Conservation (phyloP, 2,113 vertebrate species). For the Campylomormyrus numenius region DNA sequence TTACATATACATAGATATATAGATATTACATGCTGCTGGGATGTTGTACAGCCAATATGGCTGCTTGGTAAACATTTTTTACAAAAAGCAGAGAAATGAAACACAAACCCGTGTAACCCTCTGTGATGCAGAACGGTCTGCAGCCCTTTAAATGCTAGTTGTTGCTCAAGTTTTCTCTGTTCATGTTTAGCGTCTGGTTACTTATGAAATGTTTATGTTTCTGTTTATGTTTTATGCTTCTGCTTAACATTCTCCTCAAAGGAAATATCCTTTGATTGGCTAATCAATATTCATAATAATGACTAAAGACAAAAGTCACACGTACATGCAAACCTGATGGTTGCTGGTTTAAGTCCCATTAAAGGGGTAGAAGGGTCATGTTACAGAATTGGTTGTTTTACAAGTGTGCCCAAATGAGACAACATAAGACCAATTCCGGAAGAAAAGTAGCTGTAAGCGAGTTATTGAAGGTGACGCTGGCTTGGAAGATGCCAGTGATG, state of each 20-base stretch:
- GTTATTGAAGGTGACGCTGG: not conserved
- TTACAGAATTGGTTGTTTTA: not conserved
- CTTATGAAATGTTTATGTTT: not conserved
- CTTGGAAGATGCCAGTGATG: not conserved
- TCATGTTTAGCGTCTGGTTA: not conserved
- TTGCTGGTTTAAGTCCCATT: not conserved
- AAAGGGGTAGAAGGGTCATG: not conserved
- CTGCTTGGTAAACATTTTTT: not conserved
- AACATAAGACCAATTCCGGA: not conserved
- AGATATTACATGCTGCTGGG: not conserved
- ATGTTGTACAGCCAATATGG: constrained; percentile 2
- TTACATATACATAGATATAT: not conserved
- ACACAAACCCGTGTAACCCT: not conserved
- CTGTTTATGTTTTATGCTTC: not conserved
- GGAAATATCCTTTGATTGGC: not conserved
- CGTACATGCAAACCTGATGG: not conserved
- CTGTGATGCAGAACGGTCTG: not conserved
- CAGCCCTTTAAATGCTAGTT: not conserved
- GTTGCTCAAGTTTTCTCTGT: not conserved
- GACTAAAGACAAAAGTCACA: not conserved
- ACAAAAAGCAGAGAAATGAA: not conserved
- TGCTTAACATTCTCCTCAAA: not conserved
- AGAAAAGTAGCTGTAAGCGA: not conserved
- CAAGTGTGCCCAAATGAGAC: not conserved
- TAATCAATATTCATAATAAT: not conserved